These are phyloP conservation scores for Episyrphus balteatus DNA, from an alignment of 1,140 invertebrate species.

Conservation along the genomic window DNA sequence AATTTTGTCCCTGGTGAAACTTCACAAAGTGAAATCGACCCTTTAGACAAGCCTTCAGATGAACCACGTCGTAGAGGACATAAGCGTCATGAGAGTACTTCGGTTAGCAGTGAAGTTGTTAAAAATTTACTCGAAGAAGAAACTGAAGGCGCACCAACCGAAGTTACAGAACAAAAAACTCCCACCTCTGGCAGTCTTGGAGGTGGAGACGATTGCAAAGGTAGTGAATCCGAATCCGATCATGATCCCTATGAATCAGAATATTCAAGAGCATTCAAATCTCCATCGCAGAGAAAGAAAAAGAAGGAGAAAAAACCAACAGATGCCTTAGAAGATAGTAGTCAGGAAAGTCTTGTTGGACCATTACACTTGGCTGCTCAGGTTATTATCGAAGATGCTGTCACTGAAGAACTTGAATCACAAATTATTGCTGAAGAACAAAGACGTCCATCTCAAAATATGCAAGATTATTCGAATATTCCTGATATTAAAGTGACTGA, in stretches of 20 bases:
- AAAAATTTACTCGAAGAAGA: constrained; percentile 20
- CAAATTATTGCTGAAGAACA: constrained; percentile 38
- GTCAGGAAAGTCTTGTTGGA: constrained; percentile 26
- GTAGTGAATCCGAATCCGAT: constrained; percentile 29
- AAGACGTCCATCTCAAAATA: constrained; percentile 29
- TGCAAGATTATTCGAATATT: constrained; percentile 40
- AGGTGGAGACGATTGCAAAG: constrained; percentile 26
- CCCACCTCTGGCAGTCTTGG: constrained; percentile 7
- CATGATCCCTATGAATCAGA: constrained; percentile 36
- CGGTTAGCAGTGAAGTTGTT: constrained; percentile 26
- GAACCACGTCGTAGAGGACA: constrained; percentile 42
- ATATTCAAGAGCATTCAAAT: constrained; percentile 32
- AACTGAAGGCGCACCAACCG: not conserved
- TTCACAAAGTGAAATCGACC: constrained; percentile 14
- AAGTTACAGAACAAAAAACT: constrained; percentile 9
- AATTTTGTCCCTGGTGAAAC: constrained; percentile 11
- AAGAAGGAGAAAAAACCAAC: constrained; percentile 25
- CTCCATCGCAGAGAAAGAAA: constrained; percentile 25
- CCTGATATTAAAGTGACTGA: constrained; percentile 60
- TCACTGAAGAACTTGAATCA: constrained; percentile 42
- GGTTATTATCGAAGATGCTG: constrained; percentile 43
- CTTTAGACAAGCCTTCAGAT: constrained; percentile 44
- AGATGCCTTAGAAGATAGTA: constrained; percentile 31
- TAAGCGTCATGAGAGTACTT: constrained; percentile 44
- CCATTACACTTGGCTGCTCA: constrained; percentile 33